Percentiles rank a stretch among this genome's conserved stretches.
Evolutionary conservation across 2,113 vertebrate genomes (phyloP).

Genomic region (Spilogale gracilis): DNA sequence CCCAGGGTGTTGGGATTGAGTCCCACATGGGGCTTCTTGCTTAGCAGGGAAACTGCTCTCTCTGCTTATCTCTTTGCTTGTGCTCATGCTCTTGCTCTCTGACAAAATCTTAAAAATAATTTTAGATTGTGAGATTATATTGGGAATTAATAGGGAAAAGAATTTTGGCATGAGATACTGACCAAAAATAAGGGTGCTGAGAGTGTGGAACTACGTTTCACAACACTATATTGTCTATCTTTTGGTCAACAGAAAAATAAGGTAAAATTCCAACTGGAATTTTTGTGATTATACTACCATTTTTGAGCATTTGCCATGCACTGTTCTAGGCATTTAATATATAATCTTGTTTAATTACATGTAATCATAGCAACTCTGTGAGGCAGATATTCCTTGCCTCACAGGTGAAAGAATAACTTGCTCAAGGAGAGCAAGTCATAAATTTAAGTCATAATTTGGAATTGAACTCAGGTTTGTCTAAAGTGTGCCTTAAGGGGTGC

Average conservation of each 20-base stretch:
- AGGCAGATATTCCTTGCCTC: background rate
- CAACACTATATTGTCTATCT: background rate
- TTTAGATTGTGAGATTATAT: background rate
- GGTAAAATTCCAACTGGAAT: background rate
- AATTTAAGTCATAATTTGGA: background rate
- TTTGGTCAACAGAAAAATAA: conserved; percentile 15
- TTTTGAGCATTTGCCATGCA: background rate
- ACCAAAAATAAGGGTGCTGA: background rate
- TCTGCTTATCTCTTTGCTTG: no score
- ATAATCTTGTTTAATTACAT: background rate
- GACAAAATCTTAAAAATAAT: background rate
- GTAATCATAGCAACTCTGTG: background rate
- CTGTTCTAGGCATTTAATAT: background rate
- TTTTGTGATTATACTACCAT: background rate
- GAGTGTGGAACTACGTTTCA: background rate
- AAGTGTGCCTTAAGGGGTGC: background rate
- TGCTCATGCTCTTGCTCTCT: no score
- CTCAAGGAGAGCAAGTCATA: background rate
- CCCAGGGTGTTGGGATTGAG: no score
- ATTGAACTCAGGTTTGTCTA: background rate
- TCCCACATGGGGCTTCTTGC: no score
- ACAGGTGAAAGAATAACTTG: background rate
- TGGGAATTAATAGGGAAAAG: background rate
- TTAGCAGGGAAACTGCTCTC: no score
- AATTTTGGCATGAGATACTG: background rate